Evolutionary conservation across 2,113 vertebrate species (phyloP).

Genomic region (Antechinus flavipes): DNA sequence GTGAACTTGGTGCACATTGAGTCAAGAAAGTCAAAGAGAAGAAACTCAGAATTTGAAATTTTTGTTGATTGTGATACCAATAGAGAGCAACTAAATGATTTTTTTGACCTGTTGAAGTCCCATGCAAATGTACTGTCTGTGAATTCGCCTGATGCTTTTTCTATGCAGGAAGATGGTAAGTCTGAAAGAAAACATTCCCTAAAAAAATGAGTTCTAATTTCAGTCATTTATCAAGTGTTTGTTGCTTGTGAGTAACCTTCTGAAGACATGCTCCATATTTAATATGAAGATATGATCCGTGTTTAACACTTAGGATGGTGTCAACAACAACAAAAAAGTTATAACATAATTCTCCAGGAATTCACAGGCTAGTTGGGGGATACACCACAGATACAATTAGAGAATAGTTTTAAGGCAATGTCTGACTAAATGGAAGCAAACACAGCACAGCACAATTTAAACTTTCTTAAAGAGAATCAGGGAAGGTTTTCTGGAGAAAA

Average conservation of each 20-base stretch:
- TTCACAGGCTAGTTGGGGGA: background rate
- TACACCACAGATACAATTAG: slow-evolving; percentile 21
- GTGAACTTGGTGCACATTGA: slow-evolving; percentile 97
- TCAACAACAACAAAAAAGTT: background rate
- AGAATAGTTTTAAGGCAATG: slow-evolving; percentile 7
- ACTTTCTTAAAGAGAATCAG: background rate
- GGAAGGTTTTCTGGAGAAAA: background rate
- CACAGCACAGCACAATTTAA: background rate
- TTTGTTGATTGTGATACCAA: slow-evolving; percentile 97
- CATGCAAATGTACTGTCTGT: slow-evolving; percentile 91
- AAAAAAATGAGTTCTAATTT: background rate
- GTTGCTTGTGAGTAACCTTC: background rate
- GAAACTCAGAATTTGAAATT: slow-evolving; percentile 97
- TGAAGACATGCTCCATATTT: background rate
- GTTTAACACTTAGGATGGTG: background rate
- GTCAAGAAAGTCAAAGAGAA: slow-evolving; percentile 95
- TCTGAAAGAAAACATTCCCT: slow-evolving; percentile 41
- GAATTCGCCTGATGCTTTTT: slow-evolving; percentile 89
- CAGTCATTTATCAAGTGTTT: background rate
- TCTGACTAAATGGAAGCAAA: background rate
- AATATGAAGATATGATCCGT: background rate
- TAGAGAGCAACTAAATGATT: slow-evolving; percentile 94
- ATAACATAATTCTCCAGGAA: background rate
- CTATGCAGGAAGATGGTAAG: slow-evolving; percentile 87
- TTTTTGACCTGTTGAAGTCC: slow-evolving; percentile 93